Evolutionary conservation across 1,140 invertebrate species (phyloP).

Genomic region (Paralvinella palmiformis): DNA sequence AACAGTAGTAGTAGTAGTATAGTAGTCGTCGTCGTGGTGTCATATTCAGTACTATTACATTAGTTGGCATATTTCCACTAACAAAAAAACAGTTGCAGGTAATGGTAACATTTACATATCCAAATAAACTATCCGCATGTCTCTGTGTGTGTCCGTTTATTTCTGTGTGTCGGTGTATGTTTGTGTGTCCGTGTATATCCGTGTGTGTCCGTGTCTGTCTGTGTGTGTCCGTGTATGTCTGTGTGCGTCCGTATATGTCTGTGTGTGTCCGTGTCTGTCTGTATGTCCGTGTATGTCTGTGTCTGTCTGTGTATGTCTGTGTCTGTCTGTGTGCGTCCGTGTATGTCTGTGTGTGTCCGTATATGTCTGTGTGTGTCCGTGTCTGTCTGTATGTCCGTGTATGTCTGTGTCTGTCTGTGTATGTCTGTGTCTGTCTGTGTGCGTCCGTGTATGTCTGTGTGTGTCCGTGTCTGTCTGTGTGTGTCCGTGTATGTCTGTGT

Average conservation of each 20-base stretch:
- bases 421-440: conserved; percentile 67
- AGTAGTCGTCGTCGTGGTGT: too few relatives aligned
- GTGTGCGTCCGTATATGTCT: background rate
- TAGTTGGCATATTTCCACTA: too few relatives aligned
- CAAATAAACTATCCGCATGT: background rate
- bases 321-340: background rate
- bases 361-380: conserved; percentile 58
- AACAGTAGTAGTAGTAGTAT: too few relatives aligned
- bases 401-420: conserved; percentile 66
- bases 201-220: too few relatives aligned
- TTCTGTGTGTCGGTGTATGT: too few relatives aligned
- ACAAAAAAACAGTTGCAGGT: too few relatives aligned
- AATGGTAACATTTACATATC: background rate
- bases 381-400: too few relatives aligned
- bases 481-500: conserved; percentile 12
- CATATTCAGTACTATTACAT: too few relatives aligned
- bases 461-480: conserved; percentile 13
- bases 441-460: conserved; percentile 50
- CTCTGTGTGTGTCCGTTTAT: background rate
- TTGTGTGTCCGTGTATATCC: too few relatives aligned
- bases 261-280: too few relatives aligned
- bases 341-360: background rate
- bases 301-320: background rate
- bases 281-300: background rate
- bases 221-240: background rate